phyloP scores from a whole-genome alignment of 2,113 vertebrate genomes.

The Vulpes lagopus region DNA sequence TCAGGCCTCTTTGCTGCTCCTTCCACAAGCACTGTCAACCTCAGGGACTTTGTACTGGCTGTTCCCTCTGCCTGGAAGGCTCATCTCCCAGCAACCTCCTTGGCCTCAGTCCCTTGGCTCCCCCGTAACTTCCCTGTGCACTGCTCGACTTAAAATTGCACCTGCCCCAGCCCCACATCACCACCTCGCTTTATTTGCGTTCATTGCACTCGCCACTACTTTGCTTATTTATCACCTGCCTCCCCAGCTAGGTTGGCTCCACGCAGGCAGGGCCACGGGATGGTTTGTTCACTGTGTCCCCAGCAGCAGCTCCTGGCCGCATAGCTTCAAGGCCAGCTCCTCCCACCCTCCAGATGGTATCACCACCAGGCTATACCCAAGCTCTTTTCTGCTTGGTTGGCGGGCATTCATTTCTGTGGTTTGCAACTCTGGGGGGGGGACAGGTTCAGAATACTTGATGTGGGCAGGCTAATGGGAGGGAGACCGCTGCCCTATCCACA shows the following conservation, averaged over 20 bases:
- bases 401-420: not conserved
- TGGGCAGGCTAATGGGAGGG: not conserved
- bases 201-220: not conserved
- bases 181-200: not conserved
- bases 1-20: not conserved
- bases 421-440: not conserved
- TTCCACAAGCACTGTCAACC: not conserved
- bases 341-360: not conserved
- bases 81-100: too few relatives aligned
- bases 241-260: not conserved
- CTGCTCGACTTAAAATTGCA: not conserved
- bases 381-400: not conserved
- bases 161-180: not conserved
- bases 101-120: not conserved
- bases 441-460: not conserved
- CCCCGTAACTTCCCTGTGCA: not conserved
- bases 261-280: accelerated
- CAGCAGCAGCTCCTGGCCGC: not conserved
- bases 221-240: not conserved
- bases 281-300: not conserved
- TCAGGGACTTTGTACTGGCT: not conserved
- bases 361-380: not conserved
- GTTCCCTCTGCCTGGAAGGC: not conserved
- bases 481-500: not conserved
- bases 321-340: not conserved